These are phyloP conservation scores for Drosophila mauritiana DNA, from an alignment of 1,140 invertebrate genomes.

Conservation along the genomic window DNA sequence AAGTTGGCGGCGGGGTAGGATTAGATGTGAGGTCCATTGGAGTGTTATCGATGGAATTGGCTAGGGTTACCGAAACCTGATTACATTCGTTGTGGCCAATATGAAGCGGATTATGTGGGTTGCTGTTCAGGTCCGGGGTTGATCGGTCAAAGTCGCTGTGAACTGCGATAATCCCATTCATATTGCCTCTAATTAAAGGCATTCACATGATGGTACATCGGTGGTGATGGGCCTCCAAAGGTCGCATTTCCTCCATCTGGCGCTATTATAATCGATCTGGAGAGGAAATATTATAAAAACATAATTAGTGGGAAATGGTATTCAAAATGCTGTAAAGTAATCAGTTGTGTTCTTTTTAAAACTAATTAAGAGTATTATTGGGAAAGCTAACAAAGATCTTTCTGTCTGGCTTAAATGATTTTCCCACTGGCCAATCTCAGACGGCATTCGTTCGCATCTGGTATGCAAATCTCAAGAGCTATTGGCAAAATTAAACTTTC, in stretches of 20 bases:
- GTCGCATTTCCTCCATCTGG: constrained; percentile 26
- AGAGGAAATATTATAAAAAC: background rate
- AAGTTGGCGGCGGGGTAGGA: background rate
- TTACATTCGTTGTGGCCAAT: constrained; percentile 48
- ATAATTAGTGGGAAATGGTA: background rate
- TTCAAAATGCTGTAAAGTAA: too few relatives aligned
- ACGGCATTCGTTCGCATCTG: constrained; percentile 4
- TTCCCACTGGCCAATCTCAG: constrained; percentile 1
- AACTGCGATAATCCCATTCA: constrained; percentile 40
- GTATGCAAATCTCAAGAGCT: constrained; percentile 61
- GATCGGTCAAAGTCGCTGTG: constrained; percentile 8
- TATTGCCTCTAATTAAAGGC: constrained; percentile 44
- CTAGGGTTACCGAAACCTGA: constrained; percentile 47
- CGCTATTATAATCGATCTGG: background rate
- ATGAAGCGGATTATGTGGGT: constrained; percentile 46
- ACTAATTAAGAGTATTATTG: too few relatives aligned
- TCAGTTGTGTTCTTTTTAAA: too few relatives aligned
- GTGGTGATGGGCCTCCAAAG: constrained; percentile 7
- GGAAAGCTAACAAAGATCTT: too few relatives aligned
- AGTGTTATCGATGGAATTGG: constrained; percentile 53
- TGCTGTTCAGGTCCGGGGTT: constrained; percentile 14
- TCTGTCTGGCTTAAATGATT: background rate
- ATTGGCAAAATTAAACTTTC: constrained; percentile 75
- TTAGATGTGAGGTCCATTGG: constrained; percentile 25
- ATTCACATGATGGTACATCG: background rate